Evolutionary conservation across 2,797 vertebrate species (phyloP).

Genomic region (Sibirionetta formosa): DNA sequence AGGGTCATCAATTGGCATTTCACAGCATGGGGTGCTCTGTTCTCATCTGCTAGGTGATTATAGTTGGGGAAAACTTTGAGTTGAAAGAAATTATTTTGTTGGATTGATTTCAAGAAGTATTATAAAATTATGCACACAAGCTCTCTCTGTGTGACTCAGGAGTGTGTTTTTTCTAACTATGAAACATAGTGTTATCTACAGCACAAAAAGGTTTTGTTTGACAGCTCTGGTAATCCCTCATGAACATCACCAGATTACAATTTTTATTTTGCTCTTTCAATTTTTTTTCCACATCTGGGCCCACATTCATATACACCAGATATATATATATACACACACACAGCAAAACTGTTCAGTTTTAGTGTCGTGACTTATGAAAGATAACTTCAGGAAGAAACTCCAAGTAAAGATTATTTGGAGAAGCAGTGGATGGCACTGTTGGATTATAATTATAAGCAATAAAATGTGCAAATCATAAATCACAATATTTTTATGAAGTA

Average conservation of each 20-base stretch:
- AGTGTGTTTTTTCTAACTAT: slow-evolving; percentile 6
- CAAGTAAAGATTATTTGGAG: slow-evolving; percentile 68
- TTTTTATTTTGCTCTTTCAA: slow-evolving; percentile 12
- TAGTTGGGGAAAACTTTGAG: background rate
- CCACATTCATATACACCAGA: background rate
- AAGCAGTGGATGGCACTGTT: slow-evolving; percentile 81
- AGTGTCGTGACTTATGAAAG: background rate
- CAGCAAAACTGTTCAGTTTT: background rate
- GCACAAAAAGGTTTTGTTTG: slow-evolving; percentile 21
- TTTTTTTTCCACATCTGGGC: slow-evolving; percentile 1
- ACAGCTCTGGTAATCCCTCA: slow-evolving; percentile 38
- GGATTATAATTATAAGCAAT: slow-evolving; percentile 76
- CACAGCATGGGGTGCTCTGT: background rate
- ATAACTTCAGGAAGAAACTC: slow-evolving; percentile 15
- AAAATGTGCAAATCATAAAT: slow-evolving; percentile 60
- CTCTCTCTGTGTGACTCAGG: slow-evolving; percentile 19
- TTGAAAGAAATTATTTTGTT: slow-evolving; percentile 41
- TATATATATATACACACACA: background rate
- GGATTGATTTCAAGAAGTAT: slow-evolving; percentile 32
- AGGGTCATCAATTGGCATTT: background rate
- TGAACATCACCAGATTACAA: slow-evolving; percentile 3
- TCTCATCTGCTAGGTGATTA: background rate
- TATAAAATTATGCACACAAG: background rate
- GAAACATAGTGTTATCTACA: slow-evolving; percentile 9
- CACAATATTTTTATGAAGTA: background rate